phyloP scores from a whole-genome alignment of 2,888 invertebrate species.

The Ceraclea dissimilis region DNA sequence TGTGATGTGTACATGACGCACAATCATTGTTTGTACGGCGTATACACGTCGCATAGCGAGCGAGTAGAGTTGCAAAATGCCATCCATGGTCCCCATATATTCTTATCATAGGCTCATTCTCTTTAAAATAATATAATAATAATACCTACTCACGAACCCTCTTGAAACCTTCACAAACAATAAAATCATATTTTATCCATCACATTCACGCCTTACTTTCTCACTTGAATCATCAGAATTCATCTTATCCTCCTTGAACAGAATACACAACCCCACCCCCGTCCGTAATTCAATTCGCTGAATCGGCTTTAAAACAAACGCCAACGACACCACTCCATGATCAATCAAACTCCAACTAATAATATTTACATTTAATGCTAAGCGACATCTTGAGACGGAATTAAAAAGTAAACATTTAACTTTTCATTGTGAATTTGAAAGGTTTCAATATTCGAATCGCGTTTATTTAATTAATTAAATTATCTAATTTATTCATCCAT shows the following conservation, averaged over 20 bases:
- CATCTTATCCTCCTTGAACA: neutral
- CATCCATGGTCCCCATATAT: no score
- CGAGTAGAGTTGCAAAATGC: no score
- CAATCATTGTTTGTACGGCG: no score
- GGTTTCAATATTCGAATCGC: no score
- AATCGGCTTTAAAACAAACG: neutral
- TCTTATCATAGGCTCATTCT: no score
- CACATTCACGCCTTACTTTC: neutral
- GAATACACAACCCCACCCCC: neutral
- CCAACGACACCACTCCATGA: neutral
- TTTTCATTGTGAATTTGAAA: no score
- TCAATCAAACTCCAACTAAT: conserved; percentile 1
- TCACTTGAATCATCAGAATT: conserved; percentile 1
- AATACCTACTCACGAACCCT: neutral
- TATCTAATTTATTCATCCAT: no score
- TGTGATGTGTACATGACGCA: no score
- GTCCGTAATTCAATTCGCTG: neutral
- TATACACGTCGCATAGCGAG: no score
- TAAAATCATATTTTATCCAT: neutral
- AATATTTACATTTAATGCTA: neutral
- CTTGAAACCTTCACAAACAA: neutral
- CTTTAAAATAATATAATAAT: no score
- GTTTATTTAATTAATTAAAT: no score
- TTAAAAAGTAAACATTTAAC: neutral
- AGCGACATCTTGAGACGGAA: neutral